Evolutionary conservation across 2,797 vertebrate genomes (phyloP).

Genomic region (Anas georgica): DNA sequence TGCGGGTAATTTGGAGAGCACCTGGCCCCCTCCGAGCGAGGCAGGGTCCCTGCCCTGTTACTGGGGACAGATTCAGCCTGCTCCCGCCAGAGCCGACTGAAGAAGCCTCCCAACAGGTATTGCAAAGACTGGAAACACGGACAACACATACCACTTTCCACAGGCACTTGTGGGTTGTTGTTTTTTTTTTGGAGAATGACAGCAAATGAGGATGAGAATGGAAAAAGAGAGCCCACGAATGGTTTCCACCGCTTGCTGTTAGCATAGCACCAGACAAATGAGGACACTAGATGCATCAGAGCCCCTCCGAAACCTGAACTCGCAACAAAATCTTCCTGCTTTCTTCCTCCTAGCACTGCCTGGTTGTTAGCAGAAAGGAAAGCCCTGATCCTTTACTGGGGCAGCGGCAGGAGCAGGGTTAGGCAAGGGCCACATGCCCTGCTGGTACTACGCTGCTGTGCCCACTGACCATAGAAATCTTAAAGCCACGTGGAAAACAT

Average conservation of each 20-base stretch:
- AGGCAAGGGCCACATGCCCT: not conserved
- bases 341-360: not conserved
- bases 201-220: slow-evolving; percentile 51
- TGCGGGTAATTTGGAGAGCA: slow-evolving; percentile 3
- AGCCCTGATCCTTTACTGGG: not conserved
- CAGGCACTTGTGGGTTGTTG: not conserved
- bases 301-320: not conserved
- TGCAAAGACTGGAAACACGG: slow-evolving; percentile 19
- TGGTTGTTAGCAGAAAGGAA: not conserved
- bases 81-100: not conserved
- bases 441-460: not conserved
- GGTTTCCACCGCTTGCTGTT: slow-evolving; percentile 1
- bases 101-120: slow-evolving; percentile 23
- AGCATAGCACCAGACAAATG: slow-evolving; percentile 16
- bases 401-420: not conserved
- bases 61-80: not conserved
- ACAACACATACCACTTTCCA: slow-evolving; percentile 46
- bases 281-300: not conserved
- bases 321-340: not conserved
- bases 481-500: not conserved
- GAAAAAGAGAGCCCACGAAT: slow-evolving; percentile 8
- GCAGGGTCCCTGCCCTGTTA: not conserved
- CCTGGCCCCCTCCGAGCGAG: not conserved
- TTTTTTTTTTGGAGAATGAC: not conserved
- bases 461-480: not conserved